Base-by-base conservation (phyloP, 2,888 invertebrate genomes). In the Chromoteleia sp. region DNA sequence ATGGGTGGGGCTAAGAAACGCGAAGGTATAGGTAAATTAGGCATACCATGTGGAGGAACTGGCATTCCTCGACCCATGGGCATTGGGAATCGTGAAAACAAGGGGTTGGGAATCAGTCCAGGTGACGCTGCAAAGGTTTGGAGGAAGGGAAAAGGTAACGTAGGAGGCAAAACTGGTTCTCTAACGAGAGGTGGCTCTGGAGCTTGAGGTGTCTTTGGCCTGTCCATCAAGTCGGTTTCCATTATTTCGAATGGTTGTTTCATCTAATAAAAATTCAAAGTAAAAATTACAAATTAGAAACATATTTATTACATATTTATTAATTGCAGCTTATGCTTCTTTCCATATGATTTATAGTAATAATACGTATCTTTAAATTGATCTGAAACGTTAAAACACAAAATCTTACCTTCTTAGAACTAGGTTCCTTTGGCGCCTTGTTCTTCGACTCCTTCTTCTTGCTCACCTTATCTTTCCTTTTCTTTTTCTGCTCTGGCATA, bases 71-170 rank as follows among this genome's bases (percentile, higher is more conserved):
- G 92, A 88, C 88, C 87, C 14, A 92, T 82, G 1, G 92, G 89
- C 61, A 92, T 86, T 0, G 92, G 91, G 83, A 93, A 92, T 59
- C 92, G 88, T 4, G 92, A 87, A 71, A 92, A 92, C 43, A 94
- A 91, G 25, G 94, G 93, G 86, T 94, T 94, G 2, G 95, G 94
- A 87, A 95, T 95, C 50, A 95, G 92, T 30, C 95, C 94, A 10
- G 94, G 94, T 0, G 94, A 94, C 29, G 89, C 81, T 21, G 90
- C 87, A 48, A 90, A 90, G 6, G 89, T 84, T 25, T 92, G 88
- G 14, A 92, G 91, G 78, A 92, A 92, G 1, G 92, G 92, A 43
- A 91, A 93, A 75, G 88, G 93, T 91, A 89, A 92, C 88, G 86
- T 92, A 90, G 88, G 93, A 86, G 85, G 94, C 92, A 92, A 93